A percentile compares a stretch with the other conserved stretches of the same genome.
Conservation (phyloP, 1,140 invertebrate genomes). For the Atta texana region DNA sequence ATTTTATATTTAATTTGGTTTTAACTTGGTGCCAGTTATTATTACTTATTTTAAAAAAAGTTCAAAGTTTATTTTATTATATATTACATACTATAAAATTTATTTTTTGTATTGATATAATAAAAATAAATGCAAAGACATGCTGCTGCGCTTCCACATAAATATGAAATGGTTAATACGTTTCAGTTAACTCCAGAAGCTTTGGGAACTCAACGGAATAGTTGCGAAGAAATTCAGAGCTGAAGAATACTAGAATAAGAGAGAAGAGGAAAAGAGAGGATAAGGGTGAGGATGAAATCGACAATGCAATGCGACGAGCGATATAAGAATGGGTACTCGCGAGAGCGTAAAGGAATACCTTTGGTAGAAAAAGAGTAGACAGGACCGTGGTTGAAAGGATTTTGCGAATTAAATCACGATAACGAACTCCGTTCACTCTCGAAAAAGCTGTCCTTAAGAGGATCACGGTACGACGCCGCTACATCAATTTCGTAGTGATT, state of each 20-base stretch:
- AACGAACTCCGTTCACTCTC: slow-evolving; percentile 78
- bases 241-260: slow-evolving; percentile 8
- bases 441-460: slow-evolving; percentile 74
- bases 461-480: slow-evolving; percentile 69
- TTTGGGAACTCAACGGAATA: slow-evolving; percentile 26
- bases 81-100: too few species aligned
- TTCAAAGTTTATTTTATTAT: too few species aligned
- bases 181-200: slow-evolving; percentile 21
- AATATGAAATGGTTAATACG: slow-evolving; percentile 31
- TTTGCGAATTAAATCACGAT: slow-evolving; percentile 80
- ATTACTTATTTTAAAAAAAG: too few species aligned
- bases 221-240: slow-evolving; percentile 23
- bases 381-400: slow-evolving; percentile 80
- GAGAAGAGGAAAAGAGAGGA: slow-evolving; percentile 21
- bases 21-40: too few species aligned
- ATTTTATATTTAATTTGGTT: too few species aligned
- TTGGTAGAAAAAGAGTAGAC: slow-evolving; percentile 71
- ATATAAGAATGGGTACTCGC: slow-evolving; percentile 16
- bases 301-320: slow-evolving; percentile 10
- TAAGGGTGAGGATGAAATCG: slow-evolving; percentile 45
- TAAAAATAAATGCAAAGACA: not conserved
- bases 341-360: slow-evolving; percentile 66
- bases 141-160: not conserved
- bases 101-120: too few species aligned
- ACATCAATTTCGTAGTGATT: slow-evolving; percentile 72